Percentiles rank a stretch among this genome's conserved stretches.
Conservation (phyloP, 2,888 invertebrate genomes). For the Thyatira batis region DNA sequence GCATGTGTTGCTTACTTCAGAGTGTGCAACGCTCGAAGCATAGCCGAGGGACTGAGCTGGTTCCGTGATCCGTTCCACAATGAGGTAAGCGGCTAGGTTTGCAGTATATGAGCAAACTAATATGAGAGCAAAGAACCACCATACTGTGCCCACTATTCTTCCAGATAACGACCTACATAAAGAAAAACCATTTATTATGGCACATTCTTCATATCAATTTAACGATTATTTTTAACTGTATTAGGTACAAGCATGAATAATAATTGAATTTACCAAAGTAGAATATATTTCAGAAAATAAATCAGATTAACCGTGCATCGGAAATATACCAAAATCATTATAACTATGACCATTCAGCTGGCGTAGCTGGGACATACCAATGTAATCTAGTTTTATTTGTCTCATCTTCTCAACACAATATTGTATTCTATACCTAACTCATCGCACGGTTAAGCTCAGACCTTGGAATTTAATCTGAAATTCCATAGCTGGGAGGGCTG, state of each 20-base stretch:
- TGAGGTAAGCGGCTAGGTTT: conserved; percentile 98
- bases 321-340: too few species aligned
- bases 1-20: conserved; percentile 87
- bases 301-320: too few species aligned
- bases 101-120: conserved; percentile 99
- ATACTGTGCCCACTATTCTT: conserved; percentile 97
- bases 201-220: too few species aligned
- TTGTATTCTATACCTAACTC: conserved; percentile 30
- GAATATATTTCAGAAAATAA: too few species aligned
- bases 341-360: too few species aligned
- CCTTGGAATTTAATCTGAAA: conserved; percentile 54
- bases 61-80: conserved; percentile 97
- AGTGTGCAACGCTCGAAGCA: conserved; percentile 94
- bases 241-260: too few species aligned
- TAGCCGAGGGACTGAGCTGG: conserved; percentile 90
- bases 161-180: conserved; percentile 89
- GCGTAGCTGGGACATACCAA: conserved; percentile 42
- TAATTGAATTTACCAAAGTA: too few species aligned
- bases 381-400: conserved; percentile 33
- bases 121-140: conserved; percentile 99
- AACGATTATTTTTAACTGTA: too few species aligned
- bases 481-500: conserved; percentile 24
- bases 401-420: conserved; percentile 28
- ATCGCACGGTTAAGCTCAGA: conserved; percentile 42
- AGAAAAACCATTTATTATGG: not conserved